Base-by-base conservation (phyloP, 1,140 invertebrate species). In the Lordiphosa clarofinis region DNA sequence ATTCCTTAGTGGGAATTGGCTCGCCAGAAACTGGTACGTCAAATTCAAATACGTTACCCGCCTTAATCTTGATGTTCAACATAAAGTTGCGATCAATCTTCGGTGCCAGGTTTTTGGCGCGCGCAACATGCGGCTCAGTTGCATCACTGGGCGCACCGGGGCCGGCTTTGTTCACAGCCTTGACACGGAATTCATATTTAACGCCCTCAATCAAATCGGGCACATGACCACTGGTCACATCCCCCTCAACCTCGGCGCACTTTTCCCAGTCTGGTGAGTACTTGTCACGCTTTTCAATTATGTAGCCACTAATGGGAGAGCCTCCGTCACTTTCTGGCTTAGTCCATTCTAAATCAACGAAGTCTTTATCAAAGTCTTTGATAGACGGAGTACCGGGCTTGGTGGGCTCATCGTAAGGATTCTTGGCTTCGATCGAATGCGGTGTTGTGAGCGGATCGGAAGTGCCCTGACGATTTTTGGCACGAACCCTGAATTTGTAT, bases 271-370 rank as follows among this genome's bases (percentile, higher is more conserved):
- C 94, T 5, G 93, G 94, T 88, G 92, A 94, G 86, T 95, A 96
- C 87, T 97, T 96, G 82, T 98, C 97, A 73, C 96, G 95, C 91
- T 99, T 99, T 88, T 99, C 98, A 89, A 99, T 96, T 19, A 99
- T 90, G 69, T 98, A 99, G 6, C 95, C 95, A 11, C 94, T 96
- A 68, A 98, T 96, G 3, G 96, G 96, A 6, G 95, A 94, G 4
- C 96, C 96, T 13, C 96, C 96, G 90, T 99, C 96, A 39, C 91
- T 91, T 42, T 93, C 91, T 11, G 98, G 98, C 64, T 94, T 92
- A 44, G 92, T 92, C 98, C 98, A 99, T 90, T 95, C 93, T n/a
- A 99, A 91, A 76, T 98, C 95, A n/a, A 98, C 97, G 75, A 95
- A 97, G 89, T 98, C 94, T 61, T 91, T 93, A 81, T 98, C 97